Evolutionary conservation across 2,888 invertebrate species (phyloP).

Genomic region (Trichogramma dendrolimi): DNA sequence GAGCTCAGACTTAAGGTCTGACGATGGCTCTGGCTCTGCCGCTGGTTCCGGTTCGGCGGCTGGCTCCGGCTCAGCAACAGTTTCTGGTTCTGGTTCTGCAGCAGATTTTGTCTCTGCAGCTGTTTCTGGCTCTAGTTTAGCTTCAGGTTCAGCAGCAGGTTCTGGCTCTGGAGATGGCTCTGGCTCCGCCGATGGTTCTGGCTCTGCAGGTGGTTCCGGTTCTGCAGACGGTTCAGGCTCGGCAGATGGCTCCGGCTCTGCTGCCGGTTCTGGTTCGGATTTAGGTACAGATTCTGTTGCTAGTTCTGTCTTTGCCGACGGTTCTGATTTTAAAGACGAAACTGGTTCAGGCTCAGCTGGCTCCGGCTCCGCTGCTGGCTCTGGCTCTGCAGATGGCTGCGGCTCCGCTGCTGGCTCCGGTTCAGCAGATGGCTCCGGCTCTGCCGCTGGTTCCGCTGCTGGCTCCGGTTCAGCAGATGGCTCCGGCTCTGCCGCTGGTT

Average conservation of each 20-base stretch:
- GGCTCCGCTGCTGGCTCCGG: conserved; percentile 37
- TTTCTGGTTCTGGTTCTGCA: conserved; percentile 33
- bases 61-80: conserved; percentile 25
- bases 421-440: not conserved
- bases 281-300: conserved; percentile 26
- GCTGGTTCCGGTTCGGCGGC: conserved; percentile 31
- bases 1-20: conserved; percentile 29
- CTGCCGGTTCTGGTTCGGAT: conserved; percentile 39
- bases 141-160: conserved; percentile 27
- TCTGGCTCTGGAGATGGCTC: conserved; percentile 35
- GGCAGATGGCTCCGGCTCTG: conserved; percentile 31
- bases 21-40: conserved; percentile 33
- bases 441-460: conserved; percentile 32
- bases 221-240: conserved; percentile 32
- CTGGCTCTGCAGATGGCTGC: conserved; percentile 39
- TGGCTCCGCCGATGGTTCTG: conserved; percentile 34
- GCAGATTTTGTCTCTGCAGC: conserved; percentile 29
- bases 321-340: conserved; percentile 36
- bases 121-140: conserved; percentile 37
- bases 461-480: conserved; percentile 35
- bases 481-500: conserved; percentile 37
- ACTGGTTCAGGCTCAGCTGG: conserved; percentile 34
- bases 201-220: conserved; percentile 27
- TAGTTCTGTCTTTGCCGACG: conserved; percentile 30
- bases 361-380: conserved; percentile 30